phyloP scores from a whole-genome alignment of 2,888 invertebrate genomes.

The Apodemia hepburni region DNA sequence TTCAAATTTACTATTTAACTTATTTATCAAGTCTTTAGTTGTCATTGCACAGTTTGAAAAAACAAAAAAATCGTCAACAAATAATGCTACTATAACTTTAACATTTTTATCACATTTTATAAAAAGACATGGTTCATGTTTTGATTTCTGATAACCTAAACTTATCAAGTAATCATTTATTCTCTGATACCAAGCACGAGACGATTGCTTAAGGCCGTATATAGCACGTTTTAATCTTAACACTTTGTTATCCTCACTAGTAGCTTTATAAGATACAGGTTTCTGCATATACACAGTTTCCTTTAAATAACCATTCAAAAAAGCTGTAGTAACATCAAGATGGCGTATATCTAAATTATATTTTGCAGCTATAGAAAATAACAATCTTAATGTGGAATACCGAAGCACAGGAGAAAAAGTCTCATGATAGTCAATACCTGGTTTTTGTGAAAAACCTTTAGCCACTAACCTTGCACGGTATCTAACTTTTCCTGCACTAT shows the following conservation, averaged over 20 bases:
- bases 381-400: too few species aligned
- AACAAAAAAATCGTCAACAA: slow-evolving; percentile 30
- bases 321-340: not conserved
- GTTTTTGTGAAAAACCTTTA: too few species aligned
- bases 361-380: too few species aligned
- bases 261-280: slow-evolving; percentile 4
- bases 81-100: slow-evolving; percentile 26
- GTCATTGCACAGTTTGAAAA: slow-evolving; percentile 23
- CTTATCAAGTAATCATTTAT: slow-evolving; percentile 21
- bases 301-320: not conserved
- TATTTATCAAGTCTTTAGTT: slow-evolving; percentile 21
- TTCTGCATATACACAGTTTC: slow-evolving; percentile 4
- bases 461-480: too few species aligned
- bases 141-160: slow-evolving; percentile 24
- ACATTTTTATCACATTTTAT: slow-evolving; percentile 24
- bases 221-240: slow-evolving; percentile 8
- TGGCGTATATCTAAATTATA: too few species aligned
- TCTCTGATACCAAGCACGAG: slow-evolving; percentile 12
- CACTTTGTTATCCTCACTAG: slow-evolving; percentile 1
- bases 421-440: too few species aligned
- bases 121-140: slow-evolving; percentile 29
- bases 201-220: not conserved
- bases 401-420: too few species aligned
- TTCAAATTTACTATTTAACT: slow-evolving; percentile 27
- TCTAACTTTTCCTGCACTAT: too few species aligned